A percentile compares a stretch with the other conserved stretches of the same genome.
Conservation (phyloP, 2,888 invertebrate genomes). For the Dasypogon diadema region DNA sequence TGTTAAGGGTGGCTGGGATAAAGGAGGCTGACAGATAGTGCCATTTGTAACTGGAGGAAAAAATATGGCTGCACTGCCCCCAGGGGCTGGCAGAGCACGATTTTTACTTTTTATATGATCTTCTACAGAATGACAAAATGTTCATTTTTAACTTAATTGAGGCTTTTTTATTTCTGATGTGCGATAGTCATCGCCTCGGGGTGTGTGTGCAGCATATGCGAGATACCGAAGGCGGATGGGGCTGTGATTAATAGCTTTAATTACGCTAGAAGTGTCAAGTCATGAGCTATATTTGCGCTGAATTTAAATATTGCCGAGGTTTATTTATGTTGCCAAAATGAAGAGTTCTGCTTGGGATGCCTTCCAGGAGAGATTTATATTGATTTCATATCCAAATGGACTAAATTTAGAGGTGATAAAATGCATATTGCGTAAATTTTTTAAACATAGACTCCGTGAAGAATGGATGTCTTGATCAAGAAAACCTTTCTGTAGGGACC, state of each 20-base stretch:
- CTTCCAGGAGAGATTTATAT: too few relatives aligned
- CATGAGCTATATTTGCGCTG: slow-evolving; percentile 6
- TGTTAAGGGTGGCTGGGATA: slow-evolving; percentile 41
- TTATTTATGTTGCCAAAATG: not conserved
- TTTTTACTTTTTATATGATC: slow-evolving; percentile 41
- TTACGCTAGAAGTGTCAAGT: slow-evolving; percentile 39
- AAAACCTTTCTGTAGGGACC: too few relatives aligned
- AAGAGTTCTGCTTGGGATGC: too few relatives aligned
- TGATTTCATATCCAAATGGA: too few relatives aligned
- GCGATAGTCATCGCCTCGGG: not conserved
- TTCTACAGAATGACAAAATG: slow-evolving; percentile 48
- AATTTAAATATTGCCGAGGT: slow-evolving; percentile 36
- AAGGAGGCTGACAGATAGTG: slow-evolving; percentile 44
- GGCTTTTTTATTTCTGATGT: slow-evolving; percentile 35
- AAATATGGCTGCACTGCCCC: slow-evolving; percentile 28
- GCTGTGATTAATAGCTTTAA: slow-evolving; percentile 48
- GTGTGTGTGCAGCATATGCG: slow-evolving; percentile 18
- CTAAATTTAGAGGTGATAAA: too few relatives aligned
- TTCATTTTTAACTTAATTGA: slow-evolving; percentile 52
- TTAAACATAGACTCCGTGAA: too few relatives aligned
- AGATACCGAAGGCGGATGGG: slow-evolving; percentile 14
- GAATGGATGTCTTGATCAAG: too few relatives aligned
- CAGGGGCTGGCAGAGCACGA: slow-evolving; percentile 29
- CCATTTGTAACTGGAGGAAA: slow-evolving; percentile 48
- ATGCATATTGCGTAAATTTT: too few relatives aligned